A percentile compares a stretch with the other conserved stretches of the same genome.
phyloP scores from a whole-genome alignment of 2,113 vertebrate species.

The Gopherus flavomarginatus region DNA sequence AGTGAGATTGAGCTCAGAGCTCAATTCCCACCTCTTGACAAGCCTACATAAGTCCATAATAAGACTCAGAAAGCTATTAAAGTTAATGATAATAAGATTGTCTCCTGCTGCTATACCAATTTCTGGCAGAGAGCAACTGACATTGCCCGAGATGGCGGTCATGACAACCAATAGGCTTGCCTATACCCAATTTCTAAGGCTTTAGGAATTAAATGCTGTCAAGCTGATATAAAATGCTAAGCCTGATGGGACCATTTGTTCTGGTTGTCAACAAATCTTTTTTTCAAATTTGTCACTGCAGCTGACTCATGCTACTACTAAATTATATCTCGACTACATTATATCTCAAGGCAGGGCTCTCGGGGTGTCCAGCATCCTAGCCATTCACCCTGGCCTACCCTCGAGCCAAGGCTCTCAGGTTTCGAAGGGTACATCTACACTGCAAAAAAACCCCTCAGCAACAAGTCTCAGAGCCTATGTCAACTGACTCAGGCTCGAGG shows the following conservation, averaged over 20 bases:
- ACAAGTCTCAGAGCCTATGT: no score
- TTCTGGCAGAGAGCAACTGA: constrained; percentile 19
- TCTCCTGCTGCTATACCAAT: constrained; percentile 7
- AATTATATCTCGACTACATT: not conserved
- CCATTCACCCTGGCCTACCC: not conserved
- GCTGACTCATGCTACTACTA: constrained; percentile 42
- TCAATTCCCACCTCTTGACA: not conserved
- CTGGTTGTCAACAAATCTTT: constrained; percentile 51
- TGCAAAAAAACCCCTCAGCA: no score
- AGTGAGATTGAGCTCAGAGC: not conserved
- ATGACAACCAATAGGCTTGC: constrained; percentile 51
- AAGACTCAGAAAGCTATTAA: constrained; percentile 39
- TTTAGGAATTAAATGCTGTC: constrained; percentile 30
- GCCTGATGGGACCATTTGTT: constrained; percentile 58
- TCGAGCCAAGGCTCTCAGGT: not conserved
- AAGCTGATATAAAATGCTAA: constrained; percentile 57
- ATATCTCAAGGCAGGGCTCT: not conserved
- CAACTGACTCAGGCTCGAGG: no score
- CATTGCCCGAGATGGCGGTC: constrained; percentile 13
- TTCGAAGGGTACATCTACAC: no score
- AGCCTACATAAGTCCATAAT: not conserved
- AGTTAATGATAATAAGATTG: constrained; percentile 36
- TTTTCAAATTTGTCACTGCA: constrained; percentile 49
- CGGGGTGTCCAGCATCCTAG: not conserved
- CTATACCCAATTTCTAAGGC: constrained; percentile 35